A percentile compares a stretch with the other conserved stretches of the same genome.
Conservation (phyloP, 1,140 invertebrate genomes). For the Drosophila biarmipes region DNA sequence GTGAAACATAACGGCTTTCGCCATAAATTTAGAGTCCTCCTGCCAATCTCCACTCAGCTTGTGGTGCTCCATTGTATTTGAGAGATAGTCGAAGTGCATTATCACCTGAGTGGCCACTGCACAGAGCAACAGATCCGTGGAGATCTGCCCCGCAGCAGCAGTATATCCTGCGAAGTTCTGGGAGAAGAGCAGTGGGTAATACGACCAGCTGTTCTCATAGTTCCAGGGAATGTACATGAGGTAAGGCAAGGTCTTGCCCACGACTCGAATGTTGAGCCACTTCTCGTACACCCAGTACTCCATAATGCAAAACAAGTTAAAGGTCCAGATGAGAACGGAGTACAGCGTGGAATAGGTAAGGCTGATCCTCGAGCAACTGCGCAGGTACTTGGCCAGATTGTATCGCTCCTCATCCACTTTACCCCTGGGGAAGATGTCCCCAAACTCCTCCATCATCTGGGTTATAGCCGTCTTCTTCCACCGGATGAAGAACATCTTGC, state of each 20-base stretch:
- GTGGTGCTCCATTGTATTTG: slow-evolving; percentile 26
- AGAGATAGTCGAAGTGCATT: slow-evolving; percentile 71
- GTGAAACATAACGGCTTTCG: slow-evolving; percentile 50
- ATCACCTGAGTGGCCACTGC: slow-evolving; percentile 58
- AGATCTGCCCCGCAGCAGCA: slow-evolving; percentile 64
- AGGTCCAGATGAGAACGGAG: slow-evolving; percentile 70
- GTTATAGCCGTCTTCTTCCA: slow-evolving; percentile 35
- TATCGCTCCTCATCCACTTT: slow-evolving; percentile 29
- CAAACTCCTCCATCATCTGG: slow-evolving; percentile 39
- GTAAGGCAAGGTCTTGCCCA: slow-evolving; percentile 62
- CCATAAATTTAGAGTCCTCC: slow-evolving; percentile 33
- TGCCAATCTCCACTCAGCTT: slow-evolving; percentile 38
- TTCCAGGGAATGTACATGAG: slow-evolving; percentile 63
- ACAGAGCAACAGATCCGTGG: slow-evolving; percentile 62
- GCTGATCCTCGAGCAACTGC: slow-evolving; percentile 42
- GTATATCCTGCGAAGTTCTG: slow-evolving; percentile 61
- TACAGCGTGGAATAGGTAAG: slow-evolving; percentile 53
- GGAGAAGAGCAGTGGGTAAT: slow-evolving; percentile 46
- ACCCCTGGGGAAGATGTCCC: slow-evolving; percentile 49
- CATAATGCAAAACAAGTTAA: slow-evolving; percentile 59
- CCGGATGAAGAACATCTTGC: slow-evolving; percentile 60
- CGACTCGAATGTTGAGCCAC: slow-evolving; percentile 38
- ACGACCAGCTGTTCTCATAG: slow-evolving; percentile 56
- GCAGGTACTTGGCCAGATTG: slow-evolving; percentile 33
- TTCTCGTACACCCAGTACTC: slow-evolving; percentile 65